phyloP scores from a whole-genome alignment of 2,797 vertebrate species.

The Tragelaphus eurycerus region DNA sequence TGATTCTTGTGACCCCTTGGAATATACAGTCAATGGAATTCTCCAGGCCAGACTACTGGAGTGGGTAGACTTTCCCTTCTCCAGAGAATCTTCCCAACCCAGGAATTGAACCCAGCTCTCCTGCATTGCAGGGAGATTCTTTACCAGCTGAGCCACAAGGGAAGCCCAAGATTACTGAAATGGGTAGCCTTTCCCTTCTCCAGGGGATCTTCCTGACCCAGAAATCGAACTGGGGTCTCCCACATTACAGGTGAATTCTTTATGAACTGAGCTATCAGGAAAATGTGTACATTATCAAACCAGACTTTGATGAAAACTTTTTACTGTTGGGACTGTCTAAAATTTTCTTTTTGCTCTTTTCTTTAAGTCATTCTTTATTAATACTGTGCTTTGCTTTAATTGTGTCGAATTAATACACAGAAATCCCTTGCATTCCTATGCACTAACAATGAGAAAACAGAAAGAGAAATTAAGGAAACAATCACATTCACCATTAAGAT shows the following conservation, averaged over 20 bases:
- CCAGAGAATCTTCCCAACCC: background rate
- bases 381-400: background rate
- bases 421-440: background rate
- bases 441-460: background rate
- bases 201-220: background rate
- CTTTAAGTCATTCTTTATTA: slow-evolving; percentile 1
- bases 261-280: background rate
- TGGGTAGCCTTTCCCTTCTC: background rate
- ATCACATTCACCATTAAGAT: background rate
- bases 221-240: background rate
- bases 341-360: background rate
- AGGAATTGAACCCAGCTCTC: background rate
- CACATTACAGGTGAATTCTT: background rate
- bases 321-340: background rate
- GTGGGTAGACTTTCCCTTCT: background rate
- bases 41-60: background rate
- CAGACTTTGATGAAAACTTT: slow-evolving; percentile 4
- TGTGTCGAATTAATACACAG: background rate
- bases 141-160: background rate
- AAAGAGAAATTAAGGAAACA: background rate
- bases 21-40: background rate
- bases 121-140: background rate
- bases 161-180: background rate
- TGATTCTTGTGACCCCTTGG: background rate
- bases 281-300: background rate